These are phyloP conservation scores for Enteromius fasciolatus DNA, from an alignment of 2,797 vertebrate species.

Conservation along the genomic window DNA sequence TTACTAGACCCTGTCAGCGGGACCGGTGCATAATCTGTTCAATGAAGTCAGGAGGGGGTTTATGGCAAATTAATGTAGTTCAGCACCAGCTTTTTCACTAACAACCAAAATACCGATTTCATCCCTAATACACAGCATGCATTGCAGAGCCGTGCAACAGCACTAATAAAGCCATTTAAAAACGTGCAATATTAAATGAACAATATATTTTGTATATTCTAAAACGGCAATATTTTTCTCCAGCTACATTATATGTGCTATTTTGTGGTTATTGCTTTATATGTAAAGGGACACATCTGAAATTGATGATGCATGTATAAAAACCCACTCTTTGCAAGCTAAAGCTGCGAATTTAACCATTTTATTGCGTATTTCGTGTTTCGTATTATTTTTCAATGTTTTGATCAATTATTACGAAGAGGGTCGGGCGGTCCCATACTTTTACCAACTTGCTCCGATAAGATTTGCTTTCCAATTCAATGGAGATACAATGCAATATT, in stretches of 20 bases:
- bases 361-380: background rate
- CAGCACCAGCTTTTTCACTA: background rate
- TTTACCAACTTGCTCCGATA: constrained; percentile 31
- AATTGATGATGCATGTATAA: background rate
- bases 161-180: background rate
- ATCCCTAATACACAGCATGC: background rate
- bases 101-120: background rate
- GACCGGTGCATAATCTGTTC: constrained; percentile 39
- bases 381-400: background rate
- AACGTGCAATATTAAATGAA: background rate
- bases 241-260: background rate
- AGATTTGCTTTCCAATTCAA: constrained; percentile 9
- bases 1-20: constrained; percentile 34
- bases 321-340: background rate
- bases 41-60: constrained; percentile 40
- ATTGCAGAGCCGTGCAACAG: background rate
- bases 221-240: background rate
- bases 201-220: background rate
- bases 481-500: background rate
- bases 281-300: background rate
- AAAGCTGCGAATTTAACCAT: background rate
- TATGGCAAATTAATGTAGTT: constrained; percentile 50
- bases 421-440: constrained; percentile 24
- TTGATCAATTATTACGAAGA: constrained; percentile 54
- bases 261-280: background rate